Evolutionary conservation across 2,888 invertebrate genomes (phyloP).

Genomic region (Encarsia formosa): DNA sequence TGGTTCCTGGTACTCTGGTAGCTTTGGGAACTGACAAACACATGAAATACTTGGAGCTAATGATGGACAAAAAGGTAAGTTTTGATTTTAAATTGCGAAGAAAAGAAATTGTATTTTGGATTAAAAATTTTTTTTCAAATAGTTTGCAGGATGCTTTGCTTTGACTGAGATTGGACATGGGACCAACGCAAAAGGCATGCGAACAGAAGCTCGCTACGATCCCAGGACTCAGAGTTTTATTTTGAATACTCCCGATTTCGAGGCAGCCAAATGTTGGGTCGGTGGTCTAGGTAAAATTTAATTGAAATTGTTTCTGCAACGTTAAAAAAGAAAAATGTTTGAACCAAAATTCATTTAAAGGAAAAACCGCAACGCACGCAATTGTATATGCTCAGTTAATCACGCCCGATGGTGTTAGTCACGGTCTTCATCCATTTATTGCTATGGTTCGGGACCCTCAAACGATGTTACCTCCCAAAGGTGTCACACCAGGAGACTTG

Average conservation of each 20-base stretch:
- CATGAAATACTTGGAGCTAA: background rate
- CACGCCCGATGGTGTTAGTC: conserved; percentile 71
- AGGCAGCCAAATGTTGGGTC: conserved; percentile 95
- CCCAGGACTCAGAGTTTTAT: conserved; percentile 65
- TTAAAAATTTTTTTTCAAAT: conserved; percentile 11
- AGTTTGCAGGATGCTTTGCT: conserved; percentile 78
- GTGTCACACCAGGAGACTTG: conserved; percentile 84
- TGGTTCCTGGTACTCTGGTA: conserved; percentile 53
- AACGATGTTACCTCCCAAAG: conserved; percentile 69
- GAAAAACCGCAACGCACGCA: conserved; percentile 80
- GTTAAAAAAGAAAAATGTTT: no score
- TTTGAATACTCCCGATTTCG: conserved; percentile 87
- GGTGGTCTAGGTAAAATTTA: conserved; percentile 73
- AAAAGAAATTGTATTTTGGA: background rate
- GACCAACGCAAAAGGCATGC: conserved; percentile 86
- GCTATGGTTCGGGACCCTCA: conserved; percentile 76
- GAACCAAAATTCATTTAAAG: conserved; percentile 45
- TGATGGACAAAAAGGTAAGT: background rate
- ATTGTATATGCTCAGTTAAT: conserved; percentile 84
- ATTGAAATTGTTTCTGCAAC: background rate
- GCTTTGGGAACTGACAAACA: conserved; percentile 54
- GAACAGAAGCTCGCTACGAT: conserved; percentile 55
- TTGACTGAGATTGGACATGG: conserved; percentile 94
- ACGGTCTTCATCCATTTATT: conserved; percentile 86
- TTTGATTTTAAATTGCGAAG: background rate